phyloP scores from a whole-genome alignment of 1,140 invertebrate genomes.

The Chymomyza costata region DNA sequence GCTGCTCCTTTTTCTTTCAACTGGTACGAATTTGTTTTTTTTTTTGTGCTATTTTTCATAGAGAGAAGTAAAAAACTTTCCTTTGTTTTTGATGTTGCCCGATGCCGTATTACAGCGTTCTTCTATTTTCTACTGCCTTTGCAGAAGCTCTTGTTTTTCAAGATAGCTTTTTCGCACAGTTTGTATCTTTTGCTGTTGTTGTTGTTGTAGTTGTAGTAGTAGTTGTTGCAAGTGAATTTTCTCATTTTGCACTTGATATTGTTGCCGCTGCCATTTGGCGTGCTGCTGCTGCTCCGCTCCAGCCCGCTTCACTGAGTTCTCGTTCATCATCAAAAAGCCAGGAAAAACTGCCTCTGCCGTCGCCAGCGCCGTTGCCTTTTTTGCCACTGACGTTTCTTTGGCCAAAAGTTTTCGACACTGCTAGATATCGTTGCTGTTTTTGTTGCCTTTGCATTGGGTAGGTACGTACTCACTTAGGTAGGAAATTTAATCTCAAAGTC shows the following conservation, averaged over 20 bases:
- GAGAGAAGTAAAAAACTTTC: constrained; percentile 25
- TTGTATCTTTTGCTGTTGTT: constrained; percentile 9
- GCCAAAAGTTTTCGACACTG: constrained; percentile 47
- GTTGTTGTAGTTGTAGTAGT: constrained; percentile 20
- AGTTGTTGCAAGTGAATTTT: constrained; percentile 62
- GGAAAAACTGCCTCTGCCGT: constrained; percentile 9
- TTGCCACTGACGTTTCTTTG: constrained; percentile 28
- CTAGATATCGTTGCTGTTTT: constrained; percentile 3
- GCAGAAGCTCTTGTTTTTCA: not conserved
- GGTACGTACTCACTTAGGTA: constrained; percentile 44
- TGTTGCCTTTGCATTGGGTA: constrained; percentile 54
- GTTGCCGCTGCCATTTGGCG: constrained; percentile 37
- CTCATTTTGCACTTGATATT: constrained; percentile 71
- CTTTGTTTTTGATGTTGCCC: constrained; percentile 30
- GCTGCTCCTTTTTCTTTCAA: constrained; percentile 23
- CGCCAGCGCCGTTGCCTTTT: constrained; percentile 22
- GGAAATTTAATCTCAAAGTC: constrained; percentile 72
- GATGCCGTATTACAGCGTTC: constrained; percentile 11
- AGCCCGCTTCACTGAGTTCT: not conserved
- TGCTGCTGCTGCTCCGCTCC: constrained; percentile 1
- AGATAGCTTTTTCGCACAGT: constrained; percentile 22
- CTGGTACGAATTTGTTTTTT: constrained; percentile 35
- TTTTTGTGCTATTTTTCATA: constrained; percentile 18
- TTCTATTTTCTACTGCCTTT: not conserved
- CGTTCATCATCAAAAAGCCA: too few species aligned